phyloP scores from a whole-genome alignment of 1,140 invertebrate genomes.

The Dreissena rostriformis region DNA sequence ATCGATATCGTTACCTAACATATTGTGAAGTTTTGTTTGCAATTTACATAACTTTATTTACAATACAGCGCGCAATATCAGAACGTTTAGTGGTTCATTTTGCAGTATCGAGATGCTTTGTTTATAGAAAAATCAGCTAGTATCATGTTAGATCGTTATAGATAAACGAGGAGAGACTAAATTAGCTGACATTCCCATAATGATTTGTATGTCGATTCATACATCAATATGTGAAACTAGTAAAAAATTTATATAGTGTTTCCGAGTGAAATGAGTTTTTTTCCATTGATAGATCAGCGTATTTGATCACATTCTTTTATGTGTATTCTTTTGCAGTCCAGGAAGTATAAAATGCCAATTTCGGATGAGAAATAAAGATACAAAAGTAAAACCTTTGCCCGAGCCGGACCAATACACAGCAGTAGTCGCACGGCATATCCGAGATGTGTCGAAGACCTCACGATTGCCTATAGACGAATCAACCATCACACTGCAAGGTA shows the following conservation, averaged over 20 bases:
- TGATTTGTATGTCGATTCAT: background rate
- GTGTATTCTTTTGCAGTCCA: slow-evolving; percentile 26
- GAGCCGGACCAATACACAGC: slow-evolving; percentile 16
- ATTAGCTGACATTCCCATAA: background rate
- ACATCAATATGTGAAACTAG: too few relatives aligned
- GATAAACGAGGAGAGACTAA: too few relatives aligned
- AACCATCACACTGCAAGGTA: slow-evolving; percentile 21
- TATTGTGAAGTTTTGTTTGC: background rate
- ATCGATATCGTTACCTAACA: background rate
- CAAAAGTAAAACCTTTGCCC: background rate
- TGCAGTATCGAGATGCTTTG: background rate
- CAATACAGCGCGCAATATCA: background rate
- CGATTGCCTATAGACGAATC: slow-evolving; percentile 14
- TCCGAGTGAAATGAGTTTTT: background rate
- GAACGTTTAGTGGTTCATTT: background rate
- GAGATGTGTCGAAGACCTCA: background rate
- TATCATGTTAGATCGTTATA: too few relatives aligned
- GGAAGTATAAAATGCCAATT: slow-evolving; percentile 36
- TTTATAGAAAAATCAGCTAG: too few relatives aligned
- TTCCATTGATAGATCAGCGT: background rate
- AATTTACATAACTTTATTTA: background rate
- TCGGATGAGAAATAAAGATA: slow-evolving; percentile 13
- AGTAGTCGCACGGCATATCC: background rate
- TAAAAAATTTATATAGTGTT: too few relatives aligned
- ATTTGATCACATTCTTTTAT: background rate